A percentile compares a stretch with the other conserved stretches of the same genome.
Evolutionary conservation across 2,113 vertebrate genomes (phyloP).

Genomic region (Laticauda laticaudata): DNA sequence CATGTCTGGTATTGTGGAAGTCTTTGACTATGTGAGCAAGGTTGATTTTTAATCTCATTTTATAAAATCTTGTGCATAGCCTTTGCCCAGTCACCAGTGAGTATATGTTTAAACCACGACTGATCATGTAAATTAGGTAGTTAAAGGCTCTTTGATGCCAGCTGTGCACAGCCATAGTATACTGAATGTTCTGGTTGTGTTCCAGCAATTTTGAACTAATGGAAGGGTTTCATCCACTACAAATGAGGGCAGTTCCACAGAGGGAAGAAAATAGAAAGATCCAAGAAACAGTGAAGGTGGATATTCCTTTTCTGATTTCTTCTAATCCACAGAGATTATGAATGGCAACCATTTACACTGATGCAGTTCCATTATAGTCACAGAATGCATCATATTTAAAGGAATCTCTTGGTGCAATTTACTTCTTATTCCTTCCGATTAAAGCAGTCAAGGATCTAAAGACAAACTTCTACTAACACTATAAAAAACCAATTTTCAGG

Average conservation of each 20-base stretch:
- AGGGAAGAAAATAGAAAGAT: conserved; percentile 36
- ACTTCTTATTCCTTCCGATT: background rate
- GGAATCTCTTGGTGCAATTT: background rate
- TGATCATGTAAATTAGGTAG: conserved; percentile 57
- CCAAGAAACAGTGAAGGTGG: conserved; percentile 21
- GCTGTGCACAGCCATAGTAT: conserved; percentile 32
- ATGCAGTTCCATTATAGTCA: background rate
- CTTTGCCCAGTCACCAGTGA: conserved; percentile 51
- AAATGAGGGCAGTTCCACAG: conserved; percentile 35
- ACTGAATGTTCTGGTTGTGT: conserved; percentile 55
- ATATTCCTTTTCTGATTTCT: conserved; percentile 12
- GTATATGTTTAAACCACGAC: conserved; percentile 63
- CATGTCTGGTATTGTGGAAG: background rate
- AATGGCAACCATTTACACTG: background rate
- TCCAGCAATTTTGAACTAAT: conserved; percentile 58
- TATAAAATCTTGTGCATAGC: conserved; percentile 50
- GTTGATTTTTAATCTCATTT: background rate
- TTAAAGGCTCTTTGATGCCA: conserved; percentile 46
- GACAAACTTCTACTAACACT: background rate
- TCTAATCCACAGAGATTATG: background rate
- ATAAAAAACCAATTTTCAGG: conserved; percentile 11
- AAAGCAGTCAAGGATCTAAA: background rate
- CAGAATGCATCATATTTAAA: background rate
- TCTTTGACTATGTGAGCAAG: background rate
- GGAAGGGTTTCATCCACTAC: conserved; percentile 37